Evolutionary conservation across 2,113 vertebrate species (phyloP).

Genomic region (Hymenochirus boettgeri): DNA sequence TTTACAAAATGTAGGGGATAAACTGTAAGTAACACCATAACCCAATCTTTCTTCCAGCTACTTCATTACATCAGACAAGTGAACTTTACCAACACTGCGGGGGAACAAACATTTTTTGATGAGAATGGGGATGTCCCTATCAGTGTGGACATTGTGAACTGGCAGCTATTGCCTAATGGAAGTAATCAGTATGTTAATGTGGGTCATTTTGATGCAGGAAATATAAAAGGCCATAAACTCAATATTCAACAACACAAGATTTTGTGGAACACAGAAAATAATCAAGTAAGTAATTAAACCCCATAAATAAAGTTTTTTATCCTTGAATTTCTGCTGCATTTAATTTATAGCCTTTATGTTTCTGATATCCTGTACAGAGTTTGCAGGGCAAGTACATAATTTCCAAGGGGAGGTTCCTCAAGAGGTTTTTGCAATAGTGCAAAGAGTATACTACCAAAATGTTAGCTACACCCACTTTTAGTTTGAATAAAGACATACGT

Average conservation of each 20-base stretch:
- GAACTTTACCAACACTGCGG: neutral
- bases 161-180: neutral
- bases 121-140: neutral
- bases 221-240: neutral
- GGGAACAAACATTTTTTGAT: conserved; percentile 1
- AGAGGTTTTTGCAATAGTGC: too few species aligned
- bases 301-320: too few species aligned
- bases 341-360: too few species aligned
- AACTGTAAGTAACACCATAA: too few species aligned
- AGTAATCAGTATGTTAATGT: neutral
- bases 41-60: neutral
- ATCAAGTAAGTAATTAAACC: neutral
- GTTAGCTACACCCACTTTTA: too few species aligned
- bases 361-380: too few species aligned
- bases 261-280: neutral
- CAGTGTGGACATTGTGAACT: neutral
- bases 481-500: too few species aligned
- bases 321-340: too few species aligned
- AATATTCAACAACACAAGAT: neutral
- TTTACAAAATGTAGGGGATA: too few species aligned
- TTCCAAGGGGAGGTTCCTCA: too few species aligned
- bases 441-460: too few species aligned
- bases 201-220: neutral
- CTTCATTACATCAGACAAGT: neutral
- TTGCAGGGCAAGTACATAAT: too few species aligned